Base-by-base conservation (phyloP, 53 echinoderm and acorn worm species). In the Pentamera pediparva region DNA sequence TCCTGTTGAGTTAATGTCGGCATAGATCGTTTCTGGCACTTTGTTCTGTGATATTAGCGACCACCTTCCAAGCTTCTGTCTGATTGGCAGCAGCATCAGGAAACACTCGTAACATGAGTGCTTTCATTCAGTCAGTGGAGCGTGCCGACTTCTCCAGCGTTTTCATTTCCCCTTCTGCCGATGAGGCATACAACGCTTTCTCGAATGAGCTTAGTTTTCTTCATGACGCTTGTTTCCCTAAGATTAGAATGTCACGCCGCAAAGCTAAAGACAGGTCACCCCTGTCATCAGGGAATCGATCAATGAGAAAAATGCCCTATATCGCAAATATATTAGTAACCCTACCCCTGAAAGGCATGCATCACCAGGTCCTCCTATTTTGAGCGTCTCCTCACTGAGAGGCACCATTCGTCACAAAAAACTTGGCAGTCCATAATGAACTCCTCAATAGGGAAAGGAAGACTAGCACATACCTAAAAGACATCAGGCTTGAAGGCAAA, bases 361-460 rank as follows among this genome's bases (percentile, higher is more conserved):
- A 62, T 62, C 62, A 62, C 62, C 36, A 62, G 37, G 19, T 62
- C 38, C 4, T 62, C 62, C 37, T 62, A 33, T 38, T 62, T 19
- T 22, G 37, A 62, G 20, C 15, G 19, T 62, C 5, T 62, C 1
- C 15, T 62, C 18, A 1, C 35, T 6, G 13, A 35, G 35, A 62
- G 38, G 36, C 62, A 33, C 18, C 38, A 62, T 9, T 62, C 38
- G 3, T 5, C 36, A 18, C 62, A 38, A 38, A n/a, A n/a, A n/a
- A n/a, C n/a, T n/a, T n/a, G n/a, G 62, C 36, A 36, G 62, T 62
- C 2, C 35, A 36, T 5, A 62, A 62, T 35, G 37, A 62, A 15
- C 37, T 62, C 5, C 39, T 62, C 21, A 62, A 62, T 2, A 37
- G 20, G 62, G 37, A 62, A 35, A 35, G 62, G 15, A 62, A 37